Base-by-base conservation (phyloP, 1,140 invertebrate genomes). In the Drosophila mayri region DNA sequence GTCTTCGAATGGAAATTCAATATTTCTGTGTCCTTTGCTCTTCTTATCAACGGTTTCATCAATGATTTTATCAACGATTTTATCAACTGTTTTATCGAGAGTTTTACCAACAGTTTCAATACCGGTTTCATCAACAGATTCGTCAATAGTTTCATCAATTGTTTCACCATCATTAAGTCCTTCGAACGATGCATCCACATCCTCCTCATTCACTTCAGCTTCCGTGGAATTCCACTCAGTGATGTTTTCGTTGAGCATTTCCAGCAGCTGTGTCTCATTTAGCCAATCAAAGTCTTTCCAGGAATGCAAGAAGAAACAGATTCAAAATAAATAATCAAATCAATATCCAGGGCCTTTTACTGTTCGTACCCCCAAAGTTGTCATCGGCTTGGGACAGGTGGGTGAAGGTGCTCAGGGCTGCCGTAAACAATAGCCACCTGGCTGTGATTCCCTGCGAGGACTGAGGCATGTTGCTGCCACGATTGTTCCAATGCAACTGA, bases 251-350 rank as follows among this genome's bases (percentile, higher is more conserved):
- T 52, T 52, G 5, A 66, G 38, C 52, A 78, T 38, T 11, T 63
- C 43, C 30, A 67, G 44, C 52, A 81, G 50, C 57, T 71, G 50
- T 32, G 82, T 86, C 41, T 66, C 64, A 58, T 78, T 86, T 7
- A 50, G n/a, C 63, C 73, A 77, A 49, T 68, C 55, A 6, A 43
- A 38, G 32, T 57, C 74, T 77, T 60, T 38, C n/a, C 38, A 14
- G 12, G 43, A 77, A 60, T 40, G 12, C 16, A 68, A 12, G 20
- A 14, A 25, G 43, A 38, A 38, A 5, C 25, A 37, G 32, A 54
- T 64, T 4, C 1, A 28, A 30, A 68, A 43, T 49, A 52, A 44
- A 18, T 52, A 50, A 38, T 37, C 30, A 76, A 41, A 20, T 2
- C 16, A 22, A 2, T 35, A 5, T 44, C 40, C 2, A 30, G 37